Conservation (phyloP, 2,797 vertebrate genomes). For the Halcyon smyrnensis region DNA sequence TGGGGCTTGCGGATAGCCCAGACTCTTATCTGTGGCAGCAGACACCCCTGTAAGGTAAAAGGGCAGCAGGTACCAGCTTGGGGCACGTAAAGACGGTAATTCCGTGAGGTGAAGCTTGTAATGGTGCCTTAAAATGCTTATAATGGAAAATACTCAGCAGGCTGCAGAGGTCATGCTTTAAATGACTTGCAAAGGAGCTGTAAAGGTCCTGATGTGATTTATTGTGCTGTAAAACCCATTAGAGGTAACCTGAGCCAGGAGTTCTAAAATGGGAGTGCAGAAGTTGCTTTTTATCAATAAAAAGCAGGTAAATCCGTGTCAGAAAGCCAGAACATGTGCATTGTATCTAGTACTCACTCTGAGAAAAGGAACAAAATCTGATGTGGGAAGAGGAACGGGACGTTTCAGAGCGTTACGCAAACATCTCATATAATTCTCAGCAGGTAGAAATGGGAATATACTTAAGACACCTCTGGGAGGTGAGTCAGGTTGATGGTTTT, state of each 20-base stretch:
- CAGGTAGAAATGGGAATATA: not conserved
- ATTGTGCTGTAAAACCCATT: constrained; percentile 2
- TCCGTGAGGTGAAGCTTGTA: not conserved
- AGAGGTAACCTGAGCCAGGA: not conserved
- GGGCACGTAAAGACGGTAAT: not conserved
- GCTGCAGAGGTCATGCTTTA: not conserved
- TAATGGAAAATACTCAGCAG: not conserved
- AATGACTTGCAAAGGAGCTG: not conserved
- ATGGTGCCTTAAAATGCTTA: not conserved
- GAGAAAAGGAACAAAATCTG: not conserved
- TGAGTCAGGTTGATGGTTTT: not conserved
- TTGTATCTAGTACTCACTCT: not conserved
- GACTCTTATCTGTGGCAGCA: fast-evolving
- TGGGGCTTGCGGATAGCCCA: not conserved
- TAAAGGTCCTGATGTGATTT: not conserved
- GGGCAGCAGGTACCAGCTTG: not conserved
- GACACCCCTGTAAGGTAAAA: not conserved
- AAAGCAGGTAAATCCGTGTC: not conserved
- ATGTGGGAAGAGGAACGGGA: not conserved
- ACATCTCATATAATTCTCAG: not conserved
- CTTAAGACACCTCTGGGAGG: not conserved
- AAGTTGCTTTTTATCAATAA: not conserved
- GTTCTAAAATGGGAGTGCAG: not conserved
- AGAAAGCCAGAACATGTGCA: fast-evolving
- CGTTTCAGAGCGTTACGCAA: not conserved